These are phyloP conservation scores for Raphicerus campestris DNA, from an alignment of 2,113 vertebrate species.

Conservation along the genomic window DNA sequence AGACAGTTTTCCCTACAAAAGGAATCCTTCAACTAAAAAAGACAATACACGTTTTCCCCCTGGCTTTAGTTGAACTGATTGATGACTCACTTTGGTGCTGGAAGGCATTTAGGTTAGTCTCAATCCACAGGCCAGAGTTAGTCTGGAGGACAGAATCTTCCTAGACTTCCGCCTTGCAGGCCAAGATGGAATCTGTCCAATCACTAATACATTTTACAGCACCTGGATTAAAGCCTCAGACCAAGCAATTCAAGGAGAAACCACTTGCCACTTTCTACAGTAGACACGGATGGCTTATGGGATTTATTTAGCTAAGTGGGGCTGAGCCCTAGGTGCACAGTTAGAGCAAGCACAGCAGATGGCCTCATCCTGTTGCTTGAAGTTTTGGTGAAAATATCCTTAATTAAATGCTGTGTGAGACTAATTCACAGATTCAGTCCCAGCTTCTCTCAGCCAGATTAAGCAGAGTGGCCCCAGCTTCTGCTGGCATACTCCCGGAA, in stretches of 20 bases:
- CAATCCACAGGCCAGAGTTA: not conserved
- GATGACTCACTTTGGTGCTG: not conserved
- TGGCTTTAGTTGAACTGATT: not conserved
- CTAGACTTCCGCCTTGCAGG: not conserved
- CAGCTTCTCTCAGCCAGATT: not conserved
- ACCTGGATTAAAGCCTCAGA: not conserved
- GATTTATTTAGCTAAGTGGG: not conserved
- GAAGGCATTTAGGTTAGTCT: not conserved
- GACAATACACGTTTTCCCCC: not conserved
- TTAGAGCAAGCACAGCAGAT: not conserved
- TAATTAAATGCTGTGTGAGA: not conserved
- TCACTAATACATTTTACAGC: not conserved
- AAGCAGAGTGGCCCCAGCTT: not conserved
- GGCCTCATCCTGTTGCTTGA: not conserved
- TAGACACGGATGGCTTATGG: not conserved
- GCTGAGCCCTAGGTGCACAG: not conserved
- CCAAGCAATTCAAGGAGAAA: constrained; percentile 19
- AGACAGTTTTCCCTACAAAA: not conserved
- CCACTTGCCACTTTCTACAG: not conserved
- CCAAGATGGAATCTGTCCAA: not conserved
- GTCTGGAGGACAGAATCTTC: not conserved
- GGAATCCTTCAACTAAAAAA: not conserved
- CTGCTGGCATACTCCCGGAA: not conserved
- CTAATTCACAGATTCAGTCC: not conserved
- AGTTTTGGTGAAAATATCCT: not conserved